phyloP scores from a whole-genome alignment of 1,140 invertebrate species.

The Atta texana region DNA sequence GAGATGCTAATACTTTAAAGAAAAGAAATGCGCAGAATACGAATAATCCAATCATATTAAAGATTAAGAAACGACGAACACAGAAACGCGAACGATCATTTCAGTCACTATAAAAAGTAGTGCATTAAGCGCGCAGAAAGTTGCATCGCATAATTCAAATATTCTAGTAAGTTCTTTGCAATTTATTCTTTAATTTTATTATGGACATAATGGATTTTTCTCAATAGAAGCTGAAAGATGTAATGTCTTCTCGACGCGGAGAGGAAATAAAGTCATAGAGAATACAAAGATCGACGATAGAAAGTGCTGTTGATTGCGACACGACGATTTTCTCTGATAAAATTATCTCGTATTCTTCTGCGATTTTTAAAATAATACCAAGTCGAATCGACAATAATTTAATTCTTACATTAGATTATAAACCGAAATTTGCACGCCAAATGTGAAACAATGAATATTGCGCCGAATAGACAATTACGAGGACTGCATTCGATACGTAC shows the following conservation, averaged over 20 bases:
- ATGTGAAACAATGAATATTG: background rate
- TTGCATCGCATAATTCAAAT: background rate
- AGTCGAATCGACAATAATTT: background rate
- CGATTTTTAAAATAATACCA: constrained; percentile 23
- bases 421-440: constrained; percentile 10
- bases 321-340: constrained; percentile 24
- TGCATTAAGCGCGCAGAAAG: background rate
- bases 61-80: too few relatives aligned
- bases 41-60: too few relatives aligned
- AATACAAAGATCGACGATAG: constrained; percentile 1
- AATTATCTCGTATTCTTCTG: constrained; percentile 13
- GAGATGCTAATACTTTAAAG: too few relatives aligned
- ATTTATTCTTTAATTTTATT: constrained; percentile 9
- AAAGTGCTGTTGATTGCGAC: background rate
- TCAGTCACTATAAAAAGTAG: background rate
- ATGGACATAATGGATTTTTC: constrained; percentile 19
- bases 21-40: too few relatives aligned
- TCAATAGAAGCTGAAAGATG: background rate
- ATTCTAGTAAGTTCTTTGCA: background rate
- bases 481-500: background rate
- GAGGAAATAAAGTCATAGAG: constrained; percentile 3
- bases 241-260: background rate
- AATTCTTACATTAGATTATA: background rate
- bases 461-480: constrained; percentile 27
- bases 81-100: background rate